These are phyloP conservation scores for Nycticorax nycticorax DNA, from an alignment of 2,113 vertebrate species.

Conservation along the genomic window DNA sequence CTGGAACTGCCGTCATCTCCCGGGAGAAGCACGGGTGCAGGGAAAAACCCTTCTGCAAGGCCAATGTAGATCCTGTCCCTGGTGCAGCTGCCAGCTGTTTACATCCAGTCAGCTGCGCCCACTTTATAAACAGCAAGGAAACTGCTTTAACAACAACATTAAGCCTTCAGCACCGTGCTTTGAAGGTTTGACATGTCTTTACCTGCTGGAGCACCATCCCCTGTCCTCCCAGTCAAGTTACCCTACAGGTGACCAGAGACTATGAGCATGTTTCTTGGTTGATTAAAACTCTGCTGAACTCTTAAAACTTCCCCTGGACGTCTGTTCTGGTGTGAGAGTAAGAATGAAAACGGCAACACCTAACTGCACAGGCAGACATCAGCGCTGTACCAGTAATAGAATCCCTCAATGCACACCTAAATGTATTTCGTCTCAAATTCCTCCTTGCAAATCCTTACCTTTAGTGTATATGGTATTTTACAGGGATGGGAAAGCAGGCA, in stretches of 20 bases:
- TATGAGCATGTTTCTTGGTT: rapidly evolving
- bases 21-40: rapidly evolving
- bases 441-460: not conserved
- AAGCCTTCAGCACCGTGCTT: not conserved
- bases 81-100: not conserved
- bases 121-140: not conserved
- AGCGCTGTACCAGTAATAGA: not conserved
- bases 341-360: no score
- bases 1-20: rapidly evolving
- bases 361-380: rapidly evolving
- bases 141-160: not conserved
- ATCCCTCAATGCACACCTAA: not conserved
- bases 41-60: rapidly evolving
- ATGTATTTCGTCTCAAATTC: rapidly evolving
- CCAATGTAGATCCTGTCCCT: rapidly evolving
- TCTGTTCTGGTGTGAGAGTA: not conserved
- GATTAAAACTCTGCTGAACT: not conserved
- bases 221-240: not conserved
- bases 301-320: not conserved
- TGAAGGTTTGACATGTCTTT: not conserved
- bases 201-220: not conserved
- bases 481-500: not conserved
- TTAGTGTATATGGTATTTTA: rapidly evolving
- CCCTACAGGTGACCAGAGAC: rapidly evolving
- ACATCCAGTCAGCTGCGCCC: not conserved